A percentile compares a stretch with the other conserved stretches of the same genome.
phyloP scores from a whole-genome alignment of 2,113 vertebrate species.

The Tringa solitaria region DNA sequence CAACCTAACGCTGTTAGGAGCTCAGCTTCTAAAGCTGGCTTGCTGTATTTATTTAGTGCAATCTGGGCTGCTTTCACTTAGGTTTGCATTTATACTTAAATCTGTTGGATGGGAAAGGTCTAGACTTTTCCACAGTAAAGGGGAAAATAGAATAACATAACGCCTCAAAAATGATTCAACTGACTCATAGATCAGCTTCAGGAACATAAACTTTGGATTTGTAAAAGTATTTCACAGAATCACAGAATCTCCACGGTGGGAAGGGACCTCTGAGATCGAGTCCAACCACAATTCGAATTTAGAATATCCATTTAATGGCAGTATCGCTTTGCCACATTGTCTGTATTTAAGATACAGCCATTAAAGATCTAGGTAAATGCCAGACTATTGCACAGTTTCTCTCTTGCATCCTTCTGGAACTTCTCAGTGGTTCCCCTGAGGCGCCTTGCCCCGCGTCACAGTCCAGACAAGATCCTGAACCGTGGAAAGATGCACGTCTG shows the following conservation, averaged over 20 bases:
- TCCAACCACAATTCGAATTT: too few relatives aligned
- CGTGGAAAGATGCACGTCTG: not conserved
- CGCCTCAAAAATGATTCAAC: not conserved
- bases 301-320: not conserved
- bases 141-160: not conserved
- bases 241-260: too few relatives aligned
- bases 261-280: too few relatives aligned
- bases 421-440: not conserved
- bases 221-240: too few relatives aligned
- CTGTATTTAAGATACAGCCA: not conserved
- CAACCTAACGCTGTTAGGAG: not conserved
- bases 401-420: not conserved
- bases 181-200: not conserved
- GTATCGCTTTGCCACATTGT: not conserved
- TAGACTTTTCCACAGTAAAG: too few relatives aligned
- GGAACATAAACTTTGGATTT: not conserved
- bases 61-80: not conserved
- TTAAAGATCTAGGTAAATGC: not conserved
- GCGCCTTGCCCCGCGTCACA: accelerated
- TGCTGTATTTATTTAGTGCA: not conserved
- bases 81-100: accelerated
- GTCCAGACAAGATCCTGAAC: not conserved
- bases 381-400: not conserved
- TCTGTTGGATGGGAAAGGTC: not conserved
- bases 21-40: not conserved